These are phyloP conservation scores for Siniperca undulata DNA, from an alignment of 2,797 vertebrate species.

Conservation along the genomic window DNA sequence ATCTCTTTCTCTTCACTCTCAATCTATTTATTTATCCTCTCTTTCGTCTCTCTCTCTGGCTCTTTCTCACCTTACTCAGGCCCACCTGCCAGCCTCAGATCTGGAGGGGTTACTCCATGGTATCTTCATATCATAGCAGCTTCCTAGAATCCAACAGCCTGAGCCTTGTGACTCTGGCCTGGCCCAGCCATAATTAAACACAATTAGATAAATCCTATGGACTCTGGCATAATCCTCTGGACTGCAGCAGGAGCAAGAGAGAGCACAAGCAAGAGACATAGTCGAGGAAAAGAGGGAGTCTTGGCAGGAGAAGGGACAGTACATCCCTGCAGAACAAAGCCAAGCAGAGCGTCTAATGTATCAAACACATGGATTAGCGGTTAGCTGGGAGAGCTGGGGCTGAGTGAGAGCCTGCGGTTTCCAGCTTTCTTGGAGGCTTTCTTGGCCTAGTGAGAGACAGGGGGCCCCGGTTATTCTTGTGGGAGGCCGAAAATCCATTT, in stretches of 20 bases:
- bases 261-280: slow-evolving; percentile 68
- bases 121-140: slow-evolving; percentile 40
- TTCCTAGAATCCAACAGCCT: slow-evolving; percentile 63
- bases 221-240: slow-evolving; percentile 82
- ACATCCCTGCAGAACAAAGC: slow-evolving; percentile 83
- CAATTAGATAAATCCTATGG: slow-evolving; percentile 86
- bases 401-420: slow-evolving; percentile 83
- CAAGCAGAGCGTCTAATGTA: slow-evolving; percentile 85
- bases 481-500: slow-evolving; percentile 79
- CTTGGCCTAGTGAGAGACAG: slow-evolving; percentile 79
- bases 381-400: slow-evolving; percentile 81
- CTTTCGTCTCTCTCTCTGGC: slow-evolving; percentile 38
- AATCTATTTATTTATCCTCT: slow-evolving; percentile 55
- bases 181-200: slow-evolving; percentile 86
- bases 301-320: slow-evolving; percentile 81
- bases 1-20: slow-evolving; percentile 51
- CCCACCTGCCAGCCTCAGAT: slow-evolving; percentile 62
- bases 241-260: slow-evolving; percentile 71
- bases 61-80: slow-evolving; percentile 44
- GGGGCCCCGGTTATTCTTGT: slow-evolving; percentile 77
- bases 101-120: slow-evolving; percentile 60
- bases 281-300: slow-evolving; percentile 65
- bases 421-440: slow-evolving; percentile 80
- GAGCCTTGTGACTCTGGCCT: slow-evolving; percentile 71
- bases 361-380: slow-evolving; percentile 89